Percentiles rank a stretch among this genome's conserved stretches.
Evolutionary conservation across 2,888 invertebrate species (phyloP).

Genomic region (Drosophila anomelani): DNA sequence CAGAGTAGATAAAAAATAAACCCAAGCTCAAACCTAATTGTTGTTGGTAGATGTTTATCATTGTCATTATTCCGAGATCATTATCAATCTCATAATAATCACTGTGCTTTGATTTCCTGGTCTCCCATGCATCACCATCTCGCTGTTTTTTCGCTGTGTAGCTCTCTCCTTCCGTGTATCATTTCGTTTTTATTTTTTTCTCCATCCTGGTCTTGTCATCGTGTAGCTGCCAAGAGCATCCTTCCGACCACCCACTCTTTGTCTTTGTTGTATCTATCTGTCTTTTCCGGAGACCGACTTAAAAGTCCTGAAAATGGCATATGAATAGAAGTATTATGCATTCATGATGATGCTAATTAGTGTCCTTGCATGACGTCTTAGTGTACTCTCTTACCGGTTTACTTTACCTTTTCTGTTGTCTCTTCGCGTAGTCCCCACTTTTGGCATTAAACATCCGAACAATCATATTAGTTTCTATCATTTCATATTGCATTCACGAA

Average conservation of each 20-base stretch:
- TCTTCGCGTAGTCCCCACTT: conserved; percentile 15
- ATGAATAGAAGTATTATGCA: conserved; percentile 15
- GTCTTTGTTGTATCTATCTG: conserved; percentile 35
- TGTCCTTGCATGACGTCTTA: conserved; percentile 57
- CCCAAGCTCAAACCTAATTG: conserved; percentile 62
- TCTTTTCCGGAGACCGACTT: conserved; percentile 14
- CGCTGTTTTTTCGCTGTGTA: conserved; percentile 69
- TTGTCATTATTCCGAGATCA: conserved; percentile 34
- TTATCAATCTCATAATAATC: conserved; percentile 33
- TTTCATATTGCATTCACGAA: conserved; percentile 44
- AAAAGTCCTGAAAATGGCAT: conserved; percentile 21
- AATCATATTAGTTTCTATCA: conserved; percentile 39
- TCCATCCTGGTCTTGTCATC: conserved; percentile 25
- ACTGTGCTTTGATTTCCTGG: conserved; percentile 37
- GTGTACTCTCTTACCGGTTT: conserved; percentile 23
- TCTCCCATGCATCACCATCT: conserved; percentile 46
- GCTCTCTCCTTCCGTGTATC: conserved; percentile 33
- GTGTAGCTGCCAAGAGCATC: conserved; percentile 44
- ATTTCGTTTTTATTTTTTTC: conserved; percentile 27
- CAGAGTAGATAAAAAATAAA: conserved; percentile 61
- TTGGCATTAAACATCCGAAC: conserved; percentile 46
- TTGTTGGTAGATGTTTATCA: conserved; percentile 72
- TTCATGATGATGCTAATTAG: conserved; percentile 15
- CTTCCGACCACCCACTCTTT: conserved; percentile 27
- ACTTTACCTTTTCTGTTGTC: conserved; percentile 23